Base-by-base conservation (phyloP, 2,113 vertebrate genomes). In the Malurus elegans region DNA sequence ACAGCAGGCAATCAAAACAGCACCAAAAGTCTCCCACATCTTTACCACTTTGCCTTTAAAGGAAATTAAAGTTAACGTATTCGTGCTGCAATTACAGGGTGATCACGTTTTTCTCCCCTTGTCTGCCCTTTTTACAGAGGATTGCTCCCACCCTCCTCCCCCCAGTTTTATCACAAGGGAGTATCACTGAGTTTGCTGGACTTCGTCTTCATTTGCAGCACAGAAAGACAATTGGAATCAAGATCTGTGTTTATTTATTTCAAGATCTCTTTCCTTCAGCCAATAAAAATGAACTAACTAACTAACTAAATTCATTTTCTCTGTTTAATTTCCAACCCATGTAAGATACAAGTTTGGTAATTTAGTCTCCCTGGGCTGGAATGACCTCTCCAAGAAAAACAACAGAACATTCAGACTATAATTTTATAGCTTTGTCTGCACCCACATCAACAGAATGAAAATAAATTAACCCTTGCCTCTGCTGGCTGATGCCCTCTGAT, bases 81-180 rank as follows among this genome's bases (percentile, higher is more conserved):
- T 42, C 29, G 29, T 16, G 40, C 48, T 76, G 45, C 53, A 29
- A 4, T 64, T 54, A 25, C 18, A 38, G 40, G 20, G 31, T 6
- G 58, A 61, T 3, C 15, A 18, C 12, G 3, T n/a, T 34, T 50
- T 79, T 14, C 36, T 31, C 24, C 56, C 26, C 9, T 3, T 25
- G 14, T 54, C 19, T 26, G 31, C 36, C 40, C 24, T 42, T 61
- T 58, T 6, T 9, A 32, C 42, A 50, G 28, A 50, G 11, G 9
- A 66, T 12, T 44, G 44, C 17, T 86, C 76, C 58, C 31, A 28
- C 47, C 70, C 31, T 21, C 36, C 62, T 50, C 64, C 19, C 11
- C 12, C n/a, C 28, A 12, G 8, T 29, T 70, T 40, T 29, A 64
- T 0, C 5, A 21, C 0, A 1, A 24, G 29, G 16, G 32, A 64